Percentiles rank a stretch among this genome's conserved stretches.
Evolutionary conservation across 2,797 vertebrate species (phyloP).

Genomic region (Pangasius larnaudii): DNA sequence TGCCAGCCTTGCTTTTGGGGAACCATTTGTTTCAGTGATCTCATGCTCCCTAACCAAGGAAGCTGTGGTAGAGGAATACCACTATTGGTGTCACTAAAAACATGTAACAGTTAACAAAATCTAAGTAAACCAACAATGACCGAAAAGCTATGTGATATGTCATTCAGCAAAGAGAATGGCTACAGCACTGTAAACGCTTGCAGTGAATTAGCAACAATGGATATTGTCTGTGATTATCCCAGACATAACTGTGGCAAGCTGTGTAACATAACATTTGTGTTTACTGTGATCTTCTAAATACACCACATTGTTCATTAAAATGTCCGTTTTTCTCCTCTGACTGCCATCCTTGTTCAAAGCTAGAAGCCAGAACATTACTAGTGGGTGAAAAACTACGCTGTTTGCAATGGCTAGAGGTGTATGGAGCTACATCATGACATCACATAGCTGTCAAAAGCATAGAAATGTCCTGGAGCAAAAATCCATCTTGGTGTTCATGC

Average conservation of each 20-base stretch:
- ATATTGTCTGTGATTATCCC: conserved; percentile 8
- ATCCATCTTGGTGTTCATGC: conserved; percentile 24
- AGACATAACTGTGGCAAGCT: not conserved
- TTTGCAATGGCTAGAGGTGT: conserved; percentile 29
- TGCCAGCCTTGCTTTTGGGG: conserved; percentile 40
- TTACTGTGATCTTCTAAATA: conserved; percentile 16
- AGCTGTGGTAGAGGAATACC: conserved; percentile 18
- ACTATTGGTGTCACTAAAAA: not conserved
- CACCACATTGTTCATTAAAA: conserved; percentile 2
- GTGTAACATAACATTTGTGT: conserved; percentile 5
- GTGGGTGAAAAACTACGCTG: conserved; percentile 26
- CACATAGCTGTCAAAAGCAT: conserved; percentile 42
- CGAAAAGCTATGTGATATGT: not conserved
- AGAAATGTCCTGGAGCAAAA: conserved; percentile 45
- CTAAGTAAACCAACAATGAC: not conserved
- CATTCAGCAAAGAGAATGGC: not conserved
- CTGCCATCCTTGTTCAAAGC: conserved; percentile 22
- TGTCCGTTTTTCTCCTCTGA: not conserved
- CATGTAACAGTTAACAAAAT: not conserved
- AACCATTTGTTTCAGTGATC: conserved; percentile 32
- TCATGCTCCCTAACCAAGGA: conserved; percentile 29
- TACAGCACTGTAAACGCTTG: not conserved
- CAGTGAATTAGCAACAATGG: not conserved
- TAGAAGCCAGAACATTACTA: conserved; percentile 32
- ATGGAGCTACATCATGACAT: conserved; percentile 45